Conservation (phyloP, 2,797 vertebrate species). For the Salarias fasciatus region DNA sequence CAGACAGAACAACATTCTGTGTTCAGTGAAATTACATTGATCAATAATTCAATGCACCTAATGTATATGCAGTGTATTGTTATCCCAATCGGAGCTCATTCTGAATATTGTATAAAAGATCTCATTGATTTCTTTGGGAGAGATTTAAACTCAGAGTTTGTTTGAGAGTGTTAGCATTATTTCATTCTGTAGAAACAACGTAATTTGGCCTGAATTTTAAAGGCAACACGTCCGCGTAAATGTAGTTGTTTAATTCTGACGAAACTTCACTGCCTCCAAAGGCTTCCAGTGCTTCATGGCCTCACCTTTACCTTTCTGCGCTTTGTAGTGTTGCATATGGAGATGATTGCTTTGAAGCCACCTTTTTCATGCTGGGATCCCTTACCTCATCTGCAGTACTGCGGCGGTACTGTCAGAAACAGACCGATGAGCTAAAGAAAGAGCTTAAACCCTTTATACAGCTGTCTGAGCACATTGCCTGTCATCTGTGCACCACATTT, state of each 20-base stretch:
- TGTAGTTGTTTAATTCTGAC: slow-evolving; percentile 24
- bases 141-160: slow-evolving; percentile 29
- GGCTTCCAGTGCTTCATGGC: slow-evolving; percentile 39
- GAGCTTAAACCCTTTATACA: slow-evolving; percentile 69
- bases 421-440: slow-evolving; percentile 55
- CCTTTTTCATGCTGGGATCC: slow-evolving; percentile 39
- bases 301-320: slow-evolving; percentile 44
- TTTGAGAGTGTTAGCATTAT: too few relatives aligned
- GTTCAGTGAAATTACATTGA: slow-evolving; percentile 30
- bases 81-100: slow-evolving; percentile 6
- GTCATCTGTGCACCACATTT: slow-evolving; percentile 70
- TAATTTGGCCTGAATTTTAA: slow-evolving; percentile 13
- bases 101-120: too few relatives aligned
- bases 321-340: slow-evolving; percentile 49
- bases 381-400: slow-evolving; percentile 57
- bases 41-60: slow-evolving; percentile 22
- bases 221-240: slow-evolving; percentile 8
- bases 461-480: slow-evolving; percentile 72
- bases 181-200: slow-evolving; percentile 21
- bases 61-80: slow-evolving; percentile 40
- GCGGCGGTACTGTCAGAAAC: slow-evolving; percentile 51
- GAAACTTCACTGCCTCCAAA: slow-evolving; percentile 29
- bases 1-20: slow-evolving; percentile 41
- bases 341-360: slow-evolving; percentile 50
- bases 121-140: too few relatives aligned